Evolutionary conservation across 2,797 vertebrate genomes (phyloP), one percentile per base, ranked within the genome.

Genomic region (Crenichthys baileyi): DNA sequence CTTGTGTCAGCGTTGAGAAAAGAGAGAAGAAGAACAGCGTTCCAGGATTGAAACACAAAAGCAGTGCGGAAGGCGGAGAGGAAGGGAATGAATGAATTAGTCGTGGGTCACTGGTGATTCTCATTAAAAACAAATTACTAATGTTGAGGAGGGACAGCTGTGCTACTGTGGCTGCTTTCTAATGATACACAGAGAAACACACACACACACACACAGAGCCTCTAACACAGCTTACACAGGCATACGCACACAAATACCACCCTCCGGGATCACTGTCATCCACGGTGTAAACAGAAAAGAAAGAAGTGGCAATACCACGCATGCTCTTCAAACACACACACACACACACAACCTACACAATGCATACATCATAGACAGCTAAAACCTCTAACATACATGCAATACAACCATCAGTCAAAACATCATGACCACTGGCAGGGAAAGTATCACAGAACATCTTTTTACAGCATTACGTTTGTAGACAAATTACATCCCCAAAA

Each of bases 101-200:
- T 99, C 97, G 97, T 96, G 98, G 98, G 97, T 99, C 98, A 98
- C 96, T 96, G 97, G 94, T 98, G 97, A 97, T 98, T 99, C 98
- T 98, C 98, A 99, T 99, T 99, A 99, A 99, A 99, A 98, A 98
- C 97, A 99, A 99, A 99, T 99, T 99, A 99, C 97, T 94, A 93
- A 96, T 97, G 97, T 96, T 98, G 97, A 96, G 96, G 96, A 97
- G 97, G 97, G 97, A 98, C 98, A 99, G 98, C 97, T 99, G 98
- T 97, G 97, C 96, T 97, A 96, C 97, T 97, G 95, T 96, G 96
- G 97, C 96, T 96, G 95, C 94, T 96, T 97, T 97, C 97, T 97
- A 97, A 97, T 97, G 97, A 96, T 95, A 97, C 96, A 96, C 96
- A 89, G 94, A 95, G 93, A 94, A 92, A 94, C 94, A 91, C 89